Evolutionary conservation across 2,797 vertebrate genomes (phyloP).

Genomic region (Enteromius treurensis): DNA sequence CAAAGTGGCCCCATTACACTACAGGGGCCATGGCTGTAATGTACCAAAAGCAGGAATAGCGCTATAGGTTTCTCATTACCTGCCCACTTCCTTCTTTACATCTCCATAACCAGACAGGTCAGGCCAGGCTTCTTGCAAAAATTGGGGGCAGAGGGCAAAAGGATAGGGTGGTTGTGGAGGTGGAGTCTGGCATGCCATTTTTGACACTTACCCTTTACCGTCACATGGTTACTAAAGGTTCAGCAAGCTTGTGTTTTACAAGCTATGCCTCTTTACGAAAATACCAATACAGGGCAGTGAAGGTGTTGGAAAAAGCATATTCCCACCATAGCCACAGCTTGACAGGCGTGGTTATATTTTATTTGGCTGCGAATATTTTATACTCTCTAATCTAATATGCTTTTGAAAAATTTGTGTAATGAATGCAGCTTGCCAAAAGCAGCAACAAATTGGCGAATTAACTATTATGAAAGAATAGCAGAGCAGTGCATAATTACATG

Average conservation of each 20-base stretch:
- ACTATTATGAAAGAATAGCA: slow-evolving; percentile 12
- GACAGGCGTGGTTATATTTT: slow-evolving; percentile 49
- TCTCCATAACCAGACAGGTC: slow-evolving; percentile 65
- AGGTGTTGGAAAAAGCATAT: neutral
- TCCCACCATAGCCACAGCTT: slow-evolving; percentile 30
- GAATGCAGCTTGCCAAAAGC: slow-evolving; percentile 14
- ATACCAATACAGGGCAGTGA: neutral
- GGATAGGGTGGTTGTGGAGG: slow-evolving; percentile 15
- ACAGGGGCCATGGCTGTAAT: slow-evolving; percentile 66
- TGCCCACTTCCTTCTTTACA: slow-evolving; percentile 65
- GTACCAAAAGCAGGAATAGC: slow-evolving; percentile 73
- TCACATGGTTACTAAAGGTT: slow-evolving; percentile 19
- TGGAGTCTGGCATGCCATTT: slow-evolving; percentile 70
- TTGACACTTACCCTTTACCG: slow-evolving; percentile 72
- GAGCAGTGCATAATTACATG: neutral
- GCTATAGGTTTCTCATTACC: slow-evolving; percentile 74
- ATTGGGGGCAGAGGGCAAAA: neutral
- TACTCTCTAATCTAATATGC: slow-evolving; percentile 8
- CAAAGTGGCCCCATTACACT: slow-evolving; percentile 80
- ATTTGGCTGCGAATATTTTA: slow-evolving; percentile 41
- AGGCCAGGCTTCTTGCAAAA: neutral
- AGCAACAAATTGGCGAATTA: slow-evolving; percentile 10
- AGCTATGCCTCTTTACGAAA: slow-evolving; percentile 3
- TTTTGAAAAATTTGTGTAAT: slow-evolving; percentile 26
- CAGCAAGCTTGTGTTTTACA: slow-evolving; percentile 25